These are phyloP conservation scores for Leucoraja erinaceus DNA, from an alignment of 2,113 vertebrate species.

Conservation along the genomic window DNA sequence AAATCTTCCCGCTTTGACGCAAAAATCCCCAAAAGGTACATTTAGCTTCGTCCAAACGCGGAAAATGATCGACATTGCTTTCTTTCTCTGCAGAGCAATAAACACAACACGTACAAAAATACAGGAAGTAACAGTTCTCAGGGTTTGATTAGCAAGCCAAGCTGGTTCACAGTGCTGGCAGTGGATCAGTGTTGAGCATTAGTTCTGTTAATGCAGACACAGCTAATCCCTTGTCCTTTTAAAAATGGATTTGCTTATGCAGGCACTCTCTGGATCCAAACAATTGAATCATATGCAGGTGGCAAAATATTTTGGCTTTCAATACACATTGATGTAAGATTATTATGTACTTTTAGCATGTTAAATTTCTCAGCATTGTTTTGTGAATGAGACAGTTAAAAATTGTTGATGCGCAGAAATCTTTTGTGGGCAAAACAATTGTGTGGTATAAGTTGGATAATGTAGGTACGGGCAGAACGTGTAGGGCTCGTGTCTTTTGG, in stretches of 20 bases:
- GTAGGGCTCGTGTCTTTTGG: too few relatives aligned
- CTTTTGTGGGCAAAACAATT: too few relatives aligned
- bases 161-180: background rate
- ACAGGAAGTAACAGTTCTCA: background rate
- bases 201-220: background rate
- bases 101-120: background rate
- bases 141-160: background rate
- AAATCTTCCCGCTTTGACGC: slow-evolving; percentile 59
- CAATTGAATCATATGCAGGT: background rate
- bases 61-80: background rate
- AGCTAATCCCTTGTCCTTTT: background rate
- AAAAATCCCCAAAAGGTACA: slow-evolving; percentile 71
- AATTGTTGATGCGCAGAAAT: too few relatives aligned
- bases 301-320: too few relatives aligned
- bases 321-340: too few relatives aligned
- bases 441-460: too few relatives aligned
- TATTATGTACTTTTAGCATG: too few relatives aligned
- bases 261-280: background rate
- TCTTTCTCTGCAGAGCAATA: background rate
- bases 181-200: background rate
- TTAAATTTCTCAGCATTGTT: too few relatives aligned
- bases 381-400: too few relatives aligned
- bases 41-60: background rate
- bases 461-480: too few relatives aligned
- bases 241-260: background rate